phyloP scores from a whole-genome alignment of 2,797 vertebrate genomes.

The Acipenser ruthenus region DNA sequence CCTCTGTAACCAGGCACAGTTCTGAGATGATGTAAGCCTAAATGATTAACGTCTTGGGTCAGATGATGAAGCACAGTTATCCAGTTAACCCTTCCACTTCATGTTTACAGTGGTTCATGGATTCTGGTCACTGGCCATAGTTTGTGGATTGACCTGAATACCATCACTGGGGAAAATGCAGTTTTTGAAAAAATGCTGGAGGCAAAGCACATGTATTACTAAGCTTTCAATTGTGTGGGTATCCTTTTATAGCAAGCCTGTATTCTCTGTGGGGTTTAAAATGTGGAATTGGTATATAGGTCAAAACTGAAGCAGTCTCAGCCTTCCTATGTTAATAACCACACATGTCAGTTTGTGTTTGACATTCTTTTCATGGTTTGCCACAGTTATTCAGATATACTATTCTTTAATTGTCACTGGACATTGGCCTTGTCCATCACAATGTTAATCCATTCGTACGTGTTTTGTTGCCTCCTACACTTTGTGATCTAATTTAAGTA shows the following conservation, averaged over 20 bases:
- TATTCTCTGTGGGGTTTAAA: not conserved
- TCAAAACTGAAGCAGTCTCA: conserved; percentile 10
- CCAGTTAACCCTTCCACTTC: no score
- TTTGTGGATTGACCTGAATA: conserved; percentile 16
- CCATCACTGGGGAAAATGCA: not conserved
- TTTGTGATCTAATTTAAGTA: conserved; percentile 1
- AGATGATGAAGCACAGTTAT: no score
- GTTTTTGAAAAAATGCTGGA: not conserved
- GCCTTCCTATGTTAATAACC: conserved; percentile 13
- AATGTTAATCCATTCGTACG: no score
- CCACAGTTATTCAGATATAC: conserved; percentile 44
- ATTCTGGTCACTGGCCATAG: no score
- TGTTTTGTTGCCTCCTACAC: not conserved
- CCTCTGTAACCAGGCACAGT: no score
- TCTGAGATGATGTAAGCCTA: no score
- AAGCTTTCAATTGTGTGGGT: not conserved
- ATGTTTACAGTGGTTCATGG: no score
- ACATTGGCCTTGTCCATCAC: no score
- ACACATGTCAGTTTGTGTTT: conserved; percentile 20
- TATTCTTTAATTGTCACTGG: no score
- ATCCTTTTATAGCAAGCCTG: conserved; percentile 7
- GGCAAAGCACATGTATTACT: conserved; percentile 2
- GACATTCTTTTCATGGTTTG: conserved; percentile 36
- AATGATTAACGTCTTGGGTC: no score
- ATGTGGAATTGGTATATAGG: conserved; percentile 13